Conservation (phyloP, 2,113 vertebrate species). For the Marmota monax region DNA sequence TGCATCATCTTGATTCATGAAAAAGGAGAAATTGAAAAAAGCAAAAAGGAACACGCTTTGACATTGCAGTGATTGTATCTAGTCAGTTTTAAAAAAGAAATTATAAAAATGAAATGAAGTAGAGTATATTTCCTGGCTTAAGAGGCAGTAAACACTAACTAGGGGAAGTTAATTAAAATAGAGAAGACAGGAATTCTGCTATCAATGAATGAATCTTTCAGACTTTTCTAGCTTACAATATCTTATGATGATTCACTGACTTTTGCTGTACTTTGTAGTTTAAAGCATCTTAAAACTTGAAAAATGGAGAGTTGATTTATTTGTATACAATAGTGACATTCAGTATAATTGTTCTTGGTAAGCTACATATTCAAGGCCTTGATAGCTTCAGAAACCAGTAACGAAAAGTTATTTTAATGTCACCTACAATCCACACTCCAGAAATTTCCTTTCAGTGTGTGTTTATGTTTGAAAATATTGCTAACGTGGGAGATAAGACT, state of each 20-base stretch:
- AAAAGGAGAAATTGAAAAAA: not conserved
- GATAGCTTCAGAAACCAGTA: not conserved
- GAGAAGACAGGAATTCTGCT: not conserved
- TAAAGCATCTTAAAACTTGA: not conserved
- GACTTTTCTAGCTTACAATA: not conserved
- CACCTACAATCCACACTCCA: not conserved
- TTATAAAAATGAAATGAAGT: not conserved
- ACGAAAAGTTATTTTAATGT: not conserved
- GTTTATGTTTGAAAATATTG: constrained; percentile 21
- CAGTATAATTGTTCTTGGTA: not conserved
- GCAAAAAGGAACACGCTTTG: not conserved
- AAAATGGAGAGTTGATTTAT: not conserved
- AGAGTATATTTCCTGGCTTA: not conserved
- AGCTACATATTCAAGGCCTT: not conserved
- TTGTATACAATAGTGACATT: not conserved
- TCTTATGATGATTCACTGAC: not conserved
- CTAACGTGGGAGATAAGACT: not conserved
- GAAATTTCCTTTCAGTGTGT: not conserved
- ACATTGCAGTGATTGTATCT: constrained; percentile 5
- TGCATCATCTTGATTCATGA: not conserved
- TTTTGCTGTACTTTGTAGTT: not conserved
- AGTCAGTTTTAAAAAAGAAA: not conserved
- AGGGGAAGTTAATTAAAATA: not conserved
- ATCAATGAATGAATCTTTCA: not conserved
- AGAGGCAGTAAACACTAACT: not conserved